A percentile compares a stretch with the other conserved stretches of the same genome.
These are phyloP conservation scores for Struthidea cinerea DNA, from an alignment of 2,113 vertebrate genomes.

Conservation along the genomic window DNA sequence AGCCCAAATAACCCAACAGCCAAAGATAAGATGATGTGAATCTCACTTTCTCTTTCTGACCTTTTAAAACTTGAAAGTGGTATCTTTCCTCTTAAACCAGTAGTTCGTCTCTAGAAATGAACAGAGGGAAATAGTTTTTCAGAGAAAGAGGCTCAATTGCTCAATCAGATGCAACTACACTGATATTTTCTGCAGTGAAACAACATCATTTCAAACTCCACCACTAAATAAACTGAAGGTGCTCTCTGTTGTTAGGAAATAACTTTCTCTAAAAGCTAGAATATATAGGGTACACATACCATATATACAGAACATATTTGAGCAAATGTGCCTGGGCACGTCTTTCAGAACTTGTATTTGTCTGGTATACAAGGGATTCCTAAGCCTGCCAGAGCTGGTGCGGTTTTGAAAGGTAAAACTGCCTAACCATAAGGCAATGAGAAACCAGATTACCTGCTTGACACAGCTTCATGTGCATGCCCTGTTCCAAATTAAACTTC, in stretches of 20 bases:
- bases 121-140: neutral
- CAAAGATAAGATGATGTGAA: neutral
- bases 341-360: neutral
- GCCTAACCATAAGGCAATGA: neutral
- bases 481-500: slow-evolving; percentile 20
- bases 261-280: neutral
- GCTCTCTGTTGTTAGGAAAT: neutral
- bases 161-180: neutral
- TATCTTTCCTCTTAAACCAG: neutral
- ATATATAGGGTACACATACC: neutral
- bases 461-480: neutral
- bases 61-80: neutral
- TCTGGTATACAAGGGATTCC: neutral
- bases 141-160: neutral
- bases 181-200: neutral
- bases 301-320: neutral
- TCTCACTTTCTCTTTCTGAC: neutral
- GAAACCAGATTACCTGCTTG: neutral
- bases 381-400: neutral
- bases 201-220: neutral
- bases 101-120: neutral
- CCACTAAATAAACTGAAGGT: neutral
- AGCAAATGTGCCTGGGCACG: neutral
- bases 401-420: neutral
- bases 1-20: neutral